Conservation (phyloP, 2,888 invertebrate species). For the Zhengitettix transpicula region DNA sequence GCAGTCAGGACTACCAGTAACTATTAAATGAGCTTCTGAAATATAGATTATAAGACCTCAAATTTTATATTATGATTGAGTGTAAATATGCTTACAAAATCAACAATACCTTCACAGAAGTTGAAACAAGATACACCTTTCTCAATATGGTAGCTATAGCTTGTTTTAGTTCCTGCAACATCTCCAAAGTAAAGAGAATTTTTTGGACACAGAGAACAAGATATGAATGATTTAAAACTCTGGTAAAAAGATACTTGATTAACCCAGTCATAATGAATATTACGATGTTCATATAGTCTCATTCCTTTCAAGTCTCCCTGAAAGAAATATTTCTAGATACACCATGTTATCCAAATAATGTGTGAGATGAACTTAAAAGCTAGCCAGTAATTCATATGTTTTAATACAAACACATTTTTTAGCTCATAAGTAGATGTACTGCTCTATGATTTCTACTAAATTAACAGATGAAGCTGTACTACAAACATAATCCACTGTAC, state of each 20-base stretch:
- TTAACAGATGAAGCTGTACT: too few species aligned
- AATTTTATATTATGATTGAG: neutral
- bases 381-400: too few species aligned
- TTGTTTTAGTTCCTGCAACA: constrained; percentile 34
- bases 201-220: constrained; percentile 41
- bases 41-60: neutral
- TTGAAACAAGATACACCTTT: constrained; percentile 28
- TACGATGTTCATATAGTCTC: constrained; percentile 34
- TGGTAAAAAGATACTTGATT: constrained; percentile 51
- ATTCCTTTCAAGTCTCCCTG: constrained; percentile 33
- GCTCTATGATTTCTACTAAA: too few species aligned
- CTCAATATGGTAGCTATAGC: constrained; percentile 38
- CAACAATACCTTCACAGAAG: constrained; percentile 16
- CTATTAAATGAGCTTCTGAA: constrained; percentile 37
- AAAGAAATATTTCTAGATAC: neutral
- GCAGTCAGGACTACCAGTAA: constrained; percentile 53
- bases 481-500: too few species aligned
- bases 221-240: constrained; percentile 47
- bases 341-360: too few species aligned
- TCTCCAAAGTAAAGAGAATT: constrained; percentile 45
- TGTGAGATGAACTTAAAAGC: too few species aligned
- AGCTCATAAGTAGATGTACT: too few species aligned
- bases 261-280: constrained; percentile 50
- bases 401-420: too few species aligned
- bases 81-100: neutral